A percentile compares a stretch with the other conserved stretches of the same genome.
Conservation (phyloP, 2,113 vertebrate species). For the Ploceus nigricollis region DNA sequence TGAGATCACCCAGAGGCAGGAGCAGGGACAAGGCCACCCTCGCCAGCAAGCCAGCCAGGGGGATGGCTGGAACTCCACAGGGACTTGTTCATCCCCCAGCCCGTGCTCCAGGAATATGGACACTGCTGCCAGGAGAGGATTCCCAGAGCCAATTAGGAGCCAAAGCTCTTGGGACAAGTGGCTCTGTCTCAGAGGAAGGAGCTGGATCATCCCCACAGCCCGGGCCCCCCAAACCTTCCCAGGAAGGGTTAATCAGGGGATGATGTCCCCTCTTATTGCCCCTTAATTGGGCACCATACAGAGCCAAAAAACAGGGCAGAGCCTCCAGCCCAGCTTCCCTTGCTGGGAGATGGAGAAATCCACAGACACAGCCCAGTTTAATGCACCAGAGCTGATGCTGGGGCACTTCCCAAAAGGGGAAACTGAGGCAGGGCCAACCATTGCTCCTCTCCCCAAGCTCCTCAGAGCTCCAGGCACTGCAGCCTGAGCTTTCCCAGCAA, state of each 20-base stretch:
- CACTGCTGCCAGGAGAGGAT: background rate
- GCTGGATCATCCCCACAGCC: accelerated
- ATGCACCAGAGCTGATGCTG: background rate
- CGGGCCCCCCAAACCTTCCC: accelerated
- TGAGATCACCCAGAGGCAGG: background rate
- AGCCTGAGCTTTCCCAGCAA: background rate
- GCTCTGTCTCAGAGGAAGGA: background rate
- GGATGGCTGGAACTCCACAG: background rate
- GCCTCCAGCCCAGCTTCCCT: background rate
- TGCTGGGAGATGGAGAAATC: background rate
- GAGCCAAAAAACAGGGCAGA: background rate
- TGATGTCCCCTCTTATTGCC: accelerated
- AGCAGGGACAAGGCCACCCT: background rate
- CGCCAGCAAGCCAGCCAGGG: background rate
- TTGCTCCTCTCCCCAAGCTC: background rate
- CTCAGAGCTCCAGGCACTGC: background rate
- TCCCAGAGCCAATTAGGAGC: background rate
- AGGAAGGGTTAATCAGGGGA: background rate
- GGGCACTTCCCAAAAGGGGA: background rate
- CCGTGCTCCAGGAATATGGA: accelerated
- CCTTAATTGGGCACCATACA: accelerated
- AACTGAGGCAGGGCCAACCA: background rate
- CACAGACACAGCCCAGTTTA: accelerated
- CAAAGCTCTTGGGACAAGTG: background rate
- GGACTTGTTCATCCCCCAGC: accelerated